These are phyloP conservation scores for Apomyelois bistriatella DNA, from an alignment of 2,888 invertebrate genomes.

Conservation along the genomic window DNA sequence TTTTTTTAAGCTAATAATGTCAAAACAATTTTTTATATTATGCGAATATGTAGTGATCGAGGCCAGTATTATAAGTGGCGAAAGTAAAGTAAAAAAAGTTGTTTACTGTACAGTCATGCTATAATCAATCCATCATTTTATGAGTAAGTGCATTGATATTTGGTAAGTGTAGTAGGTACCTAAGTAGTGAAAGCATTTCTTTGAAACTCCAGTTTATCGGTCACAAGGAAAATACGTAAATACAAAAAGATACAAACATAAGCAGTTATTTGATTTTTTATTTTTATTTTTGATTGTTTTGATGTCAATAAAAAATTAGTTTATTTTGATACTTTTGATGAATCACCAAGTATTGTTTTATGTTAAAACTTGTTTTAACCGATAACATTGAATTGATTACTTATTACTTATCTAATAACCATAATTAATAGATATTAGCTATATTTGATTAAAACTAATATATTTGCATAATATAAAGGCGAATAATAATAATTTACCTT, in stretches of 20 bases:
- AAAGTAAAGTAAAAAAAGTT: not conserved
- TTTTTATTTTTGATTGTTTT: not conserved
- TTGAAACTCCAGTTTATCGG: not conserved
- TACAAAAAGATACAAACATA: too few relatives aligned
- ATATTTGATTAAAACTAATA: too few relatives aligned
- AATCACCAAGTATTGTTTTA: not conserved
- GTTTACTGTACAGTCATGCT: not conserved
- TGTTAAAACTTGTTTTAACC: not conserved
- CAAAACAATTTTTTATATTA: not conserved
- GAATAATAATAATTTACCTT: too few relatives aligned
- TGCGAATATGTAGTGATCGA: not conserved
- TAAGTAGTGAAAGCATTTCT: constrained; percentile 2
- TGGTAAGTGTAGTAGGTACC: not conserved
- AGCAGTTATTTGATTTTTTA: too few relatives aligned
- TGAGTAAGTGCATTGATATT: not conserved
- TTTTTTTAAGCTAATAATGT: too few relatives aligned
- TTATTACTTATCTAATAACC: too few relatives aligned
- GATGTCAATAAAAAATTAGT: not conserved
- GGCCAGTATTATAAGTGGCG: not conserved
- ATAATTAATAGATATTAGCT: too few relatives aligned
- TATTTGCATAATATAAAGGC: too few relatives aligned
- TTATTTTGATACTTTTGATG: not conserved
- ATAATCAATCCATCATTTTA: not conserved
- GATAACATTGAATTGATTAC: not conserved
- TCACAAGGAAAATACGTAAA: not conserved